phyloP scores from a whole-genome alignment of 2,888 invertebrate species.

The Mellilla xanthometata region DNA sequence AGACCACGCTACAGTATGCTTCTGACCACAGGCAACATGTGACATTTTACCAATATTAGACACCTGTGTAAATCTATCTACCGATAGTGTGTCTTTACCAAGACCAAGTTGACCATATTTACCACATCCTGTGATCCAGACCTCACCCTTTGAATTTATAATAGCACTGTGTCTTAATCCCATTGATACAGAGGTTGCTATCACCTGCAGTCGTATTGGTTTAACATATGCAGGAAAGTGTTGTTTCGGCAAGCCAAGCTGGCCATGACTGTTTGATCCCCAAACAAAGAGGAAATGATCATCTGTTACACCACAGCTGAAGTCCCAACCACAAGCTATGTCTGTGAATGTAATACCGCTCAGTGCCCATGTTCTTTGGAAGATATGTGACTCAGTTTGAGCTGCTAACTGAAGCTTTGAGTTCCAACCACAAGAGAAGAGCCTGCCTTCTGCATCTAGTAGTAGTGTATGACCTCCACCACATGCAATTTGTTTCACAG shows the following conservation, averaged over 20 bases:
- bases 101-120: conserved; percentile 87
- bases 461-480: conserved; percentile 91
- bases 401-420: conserved; percentile 87
- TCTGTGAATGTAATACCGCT: conserved; percentile 81
- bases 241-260: conserved; percentile 85
- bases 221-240: conserved; percentile 61
- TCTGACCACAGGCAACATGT: conserved; percentile 90
- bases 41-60: conserved; percentile 80
- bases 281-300: conserved; percentile 88
- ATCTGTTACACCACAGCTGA: conserved; percentile 88
- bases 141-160: conserved; percentile 83
- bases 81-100: conserved; percentile 55
- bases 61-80: conserved; percentile 78
- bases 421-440: conserved; percentile 92
- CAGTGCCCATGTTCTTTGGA: conserved; percentile 84
- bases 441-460: conserved; percentile 84
- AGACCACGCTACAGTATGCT: conserved; percentile 86
- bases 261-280: conserved; percentile 92
- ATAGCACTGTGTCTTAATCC: conserved; percentile 87
- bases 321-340: conserved; percentile 92
- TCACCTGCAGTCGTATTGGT: conserved; percentile 68
- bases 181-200: conserved; percentile 84
- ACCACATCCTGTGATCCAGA: conserved; percentile 86
- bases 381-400: conserved; percentile 72
- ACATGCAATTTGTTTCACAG: conserved; percentile 85